Conservation (phyloP, 2,113 vertebrate genomes). For the Chloebia gouldiae region DNA sequence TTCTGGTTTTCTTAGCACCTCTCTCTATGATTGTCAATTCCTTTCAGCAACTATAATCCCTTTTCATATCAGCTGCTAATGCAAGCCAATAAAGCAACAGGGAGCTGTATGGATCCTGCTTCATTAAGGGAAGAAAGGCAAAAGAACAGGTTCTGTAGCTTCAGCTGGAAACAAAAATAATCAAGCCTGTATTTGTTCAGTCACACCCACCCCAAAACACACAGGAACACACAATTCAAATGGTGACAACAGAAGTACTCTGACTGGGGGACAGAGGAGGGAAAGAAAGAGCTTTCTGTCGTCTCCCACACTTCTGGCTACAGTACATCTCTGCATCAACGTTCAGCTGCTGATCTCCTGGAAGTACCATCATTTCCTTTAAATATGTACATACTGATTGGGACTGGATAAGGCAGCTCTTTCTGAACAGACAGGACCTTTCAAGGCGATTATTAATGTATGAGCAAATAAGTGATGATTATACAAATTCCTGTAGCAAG, state of each 20-base stretch:
- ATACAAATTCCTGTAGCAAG: neutral
- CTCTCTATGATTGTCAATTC: neutral
- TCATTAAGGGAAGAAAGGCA: neutral
- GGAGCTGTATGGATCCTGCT: neutral
- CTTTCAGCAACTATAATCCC: slow-evolving; percentile 19
- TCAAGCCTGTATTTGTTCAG: neutral
- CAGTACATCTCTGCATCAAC: neutral
- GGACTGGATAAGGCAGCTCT: neutral
- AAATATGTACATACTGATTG: neutral
- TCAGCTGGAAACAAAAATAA: neutral
- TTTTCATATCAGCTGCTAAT: neutral
- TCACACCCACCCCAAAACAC: neutral
- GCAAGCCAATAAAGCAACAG: slow-evolving; percentile 28
- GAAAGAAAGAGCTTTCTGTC: neutral
- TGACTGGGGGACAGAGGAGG: neutral
- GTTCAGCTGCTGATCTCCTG: neutral
- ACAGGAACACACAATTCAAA: neutral
- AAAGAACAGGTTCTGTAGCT: slow-evolving; percentile 29
- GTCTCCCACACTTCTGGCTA: neutral
- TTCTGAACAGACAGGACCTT: neutral
- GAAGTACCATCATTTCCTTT: neutral
- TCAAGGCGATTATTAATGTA: neutral
- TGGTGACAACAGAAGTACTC: neutral
- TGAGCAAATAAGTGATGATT: neutral
- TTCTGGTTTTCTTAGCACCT: neutral